Base-by-base conservation (phyloP, 2,888 invertebrate genomes). In the Euzophera pinguis region DNA sequence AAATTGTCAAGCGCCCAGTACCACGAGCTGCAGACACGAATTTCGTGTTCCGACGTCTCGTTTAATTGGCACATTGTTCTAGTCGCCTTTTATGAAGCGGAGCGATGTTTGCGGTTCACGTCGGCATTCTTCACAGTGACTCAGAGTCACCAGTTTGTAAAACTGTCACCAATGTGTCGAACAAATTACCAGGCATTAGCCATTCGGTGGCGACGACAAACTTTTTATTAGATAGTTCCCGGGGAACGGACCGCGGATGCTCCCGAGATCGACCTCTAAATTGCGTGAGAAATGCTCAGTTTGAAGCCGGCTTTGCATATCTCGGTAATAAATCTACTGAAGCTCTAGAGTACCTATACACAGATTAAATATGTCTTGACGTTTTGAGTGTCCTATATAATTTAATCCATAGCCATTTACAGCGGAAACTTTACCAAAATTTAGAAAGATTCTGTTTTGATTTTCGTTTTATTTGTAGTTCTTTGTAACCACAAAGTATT, bases 41-140 rank as follows among this genome's bases (percentile, higher is more conserved):
- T 66, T 76, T 79, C 81, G 78, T 85, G 81, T 80, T 69, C 65
- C 65, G 72, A 71, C 70, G 72, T 64, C 69, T 69, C 69, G 68
- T 77, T 75, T 85, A 85, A 84, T 86, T 85, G 82, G 80, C 64
- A 75, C 70, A 75, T 78, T 78, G 79, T 80, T 75, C 66, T 71
- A 67, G 64, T 67, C 65, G 69, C 73, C 70, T 67, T 73, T 71
- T 76, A 70, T 71, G 70, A 75, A 67, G 66, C 66, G 63, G 53
- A 67, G 64, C 59, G 67, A 65, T 67, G 29, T 65, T 74, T 59
- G 61, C 64, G 61, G 61, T 67, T 57, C 61, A 58, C 57, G 54
- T 53, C 62, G 64, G 67, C 65, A 75, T 78, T 80, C 71, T 64
- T 70, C 59, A 62, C 58, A 62, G 58, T 73, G 68, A 73, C 60